Evolutionary conservation across 2,113 vertebrate species (phyloP).

Genomic region (Nerophis ophidion): DNA sequence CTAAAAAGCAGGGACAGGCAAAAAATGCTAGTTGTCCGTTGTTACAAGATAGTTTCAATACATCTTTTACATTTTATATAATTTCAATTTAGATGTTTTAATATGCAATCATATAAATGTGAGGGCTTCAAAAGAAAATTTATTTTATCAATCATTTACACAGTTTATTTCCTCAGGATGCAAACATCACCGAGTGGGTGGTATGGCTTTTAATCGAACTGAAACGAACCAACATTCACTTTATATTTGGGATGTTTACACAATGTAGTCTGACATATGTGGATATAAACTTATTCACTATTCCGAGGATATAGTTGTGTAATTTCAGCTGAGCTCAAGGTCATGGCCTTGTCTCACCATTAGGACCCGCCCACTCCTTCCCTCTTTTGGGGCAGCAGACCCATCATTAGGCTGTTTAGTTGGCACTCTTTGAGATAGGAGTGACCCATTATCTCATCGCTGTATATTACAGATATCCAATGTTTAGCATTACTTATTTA

Average conservation of each 20-base stretch:
- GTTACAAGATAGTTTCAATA: too few relatives aligned
- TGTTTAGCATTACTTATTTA: conserved; percentile 15
- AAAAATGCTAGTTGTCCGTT: too few relatives aligned
- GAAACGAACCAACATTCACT: too few relatives aligned
- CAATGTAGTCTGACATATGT: neutral
- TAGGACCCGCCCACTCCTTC: conserved; percentile 8
- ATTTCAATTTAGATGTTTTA: too few relatives aligned
- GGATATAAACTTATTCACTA: neutral
- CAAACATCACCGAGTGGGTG: too few relatives aligned
- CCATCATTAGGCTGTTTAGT: conserved; percentile 13
- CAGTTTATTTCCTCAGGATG: too few relatives aligned
- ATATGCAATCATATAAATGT: too few relatives aligned
- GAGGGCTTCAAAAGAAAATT: too few relatives aligned
- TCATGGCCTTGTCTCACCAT: conserved; percentile 42
- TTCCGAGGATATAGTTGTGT: conserved; percentile 34
- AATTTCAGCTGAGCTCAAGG: conserved; percentile 19
- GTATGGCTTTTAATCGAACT: too few relatives aligned
- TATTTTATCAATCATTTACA: too few relatives aligned
- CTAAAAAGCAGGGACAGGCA: too few relatives aligned
- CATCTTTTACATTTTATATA: too few relatives aligned
- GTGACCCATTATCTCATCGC: conserved; percentile 11
- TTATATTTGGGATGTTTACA: neutral
- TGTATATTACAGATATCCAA: conserved; percentile 5
- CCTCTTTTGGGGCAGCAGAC: conserved; percentile 19
- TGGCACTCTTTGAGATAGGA: conserved; percentile 7